Evolutionary conservation across 2,888 invertebrate genomes (phyloP).

Genomic region (Heliconius sara): DNA sequence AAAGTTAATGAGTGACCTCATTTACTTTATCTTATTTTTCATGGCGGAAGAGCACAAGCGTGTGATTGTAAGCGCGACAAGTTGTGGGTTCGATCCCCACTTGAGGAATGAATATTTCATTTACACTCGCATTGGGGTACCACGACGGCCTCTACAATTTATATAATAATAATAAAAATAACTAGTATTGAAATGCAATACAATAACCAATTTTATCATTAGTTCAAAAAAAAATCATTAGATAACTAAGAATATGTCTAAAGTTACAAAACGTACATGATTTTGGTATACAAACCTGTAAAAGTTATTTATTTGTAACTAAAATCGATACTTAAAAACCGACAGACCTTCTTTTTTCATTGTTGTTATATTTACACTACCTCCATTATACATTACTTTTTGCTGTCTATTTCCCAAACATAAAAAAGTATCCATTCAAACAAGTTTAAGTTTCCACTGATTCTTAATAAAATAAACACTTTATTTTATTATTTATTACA

Average conservation of each 20-base stretch:
- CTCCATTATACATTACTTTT: background rate
- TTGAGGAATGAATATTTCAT: no score
- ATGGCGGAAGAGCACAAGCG: no score
- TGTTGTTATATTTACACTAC: conserved; percentile 4
- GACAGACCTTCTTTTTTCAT: conserved; percentile 10
- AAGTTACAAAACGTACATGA: background rate
- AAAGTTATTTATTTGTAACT: background rate
- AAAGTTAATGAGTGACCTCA: background rate
- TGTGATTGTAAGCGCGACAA: no score
- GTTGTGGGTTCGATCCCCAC: no score
- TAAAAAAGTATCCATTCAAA: conserved; percentile 3
- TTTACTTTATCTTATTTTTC: no score
- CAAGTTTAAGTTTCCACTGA: background rate
- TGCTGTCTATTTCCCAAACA: background rate
- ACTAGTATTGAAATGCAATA: background rate
- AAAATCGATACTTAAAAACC: background rate
- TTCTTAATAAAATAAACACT: background rate
- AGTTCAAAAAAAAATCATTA: background rate
- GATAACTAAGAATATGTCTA: background rate
- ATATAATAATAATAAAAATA: background rate
- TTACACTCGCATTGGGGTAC: no score
- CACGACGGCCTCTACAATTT: background rate
- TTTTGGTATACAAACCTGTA: background rate
- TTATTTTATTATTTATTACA: no score
- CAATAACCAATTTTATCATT: no score